Evolutionary conservation across 2,888 invertebrate genomes (phyloP).

Genomic region (Lottia gigantea): DNA sequence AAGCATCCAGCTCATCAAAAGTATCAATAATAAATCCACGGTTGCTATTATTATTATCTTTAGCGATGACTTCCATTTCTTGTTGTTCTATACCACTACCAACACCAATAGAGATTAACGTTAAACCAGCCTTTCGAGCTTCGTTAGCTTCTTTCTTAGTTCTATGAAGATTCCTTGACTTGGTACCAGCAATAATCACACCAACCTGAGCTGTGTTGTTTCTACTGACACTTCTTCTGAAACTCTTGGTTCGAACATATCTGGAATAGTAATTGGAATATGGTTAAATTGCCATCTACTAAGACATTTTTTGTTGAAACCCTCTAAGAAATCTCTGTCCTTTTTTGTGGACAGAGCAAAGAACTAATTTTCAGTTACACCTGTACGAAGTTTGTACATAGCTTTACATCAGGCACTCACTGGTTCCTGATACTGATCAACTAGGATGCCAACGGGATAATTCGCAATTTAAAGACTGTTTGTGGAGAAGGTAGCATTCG

Average conservation of each 20-base stretch:
- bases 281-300: too few species aligned
- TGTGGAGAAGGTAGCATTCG: too few species aligned
- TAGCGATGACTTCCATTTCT: constrained; percentile 44
- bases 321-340: too few species aligned
- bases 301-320: too few species aligned
- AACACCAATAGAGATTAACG: constrained; percentile 52
- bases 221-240: constrained; percentile 43
- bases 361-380: too few species aligned
- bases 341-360: too few species aligned
- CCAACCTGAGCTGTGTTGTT: constrained; percentile 49
- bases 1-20: constrained; percentile 45
- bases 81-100: constrained; percentile 40
- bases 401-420: too few species aligned
- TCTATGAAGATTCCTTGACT: constrained; percentile 35
- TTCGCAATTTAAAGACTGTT: too few species aligned
- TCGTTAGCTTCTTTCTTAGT: constrained; percentile 47
- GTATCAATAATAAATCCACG: constrained; percentile 24
- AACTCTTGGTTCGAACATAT: constrained; percentile 49
- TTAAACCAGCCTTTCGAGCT: constrained; percentile 48
- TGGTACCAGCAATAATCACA: constrained; percentile 50
- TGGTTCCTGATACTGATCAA: too few species aligned
- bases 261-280: neutral
- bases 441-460: too few species aligned
- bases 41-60: constrained; percentile 22
- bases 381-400: too few species aligned